Evolutionary conservation across 1,140 invertebrate genomes (phyloP).

Genomic region (Zaprionus taronus): DNA sequence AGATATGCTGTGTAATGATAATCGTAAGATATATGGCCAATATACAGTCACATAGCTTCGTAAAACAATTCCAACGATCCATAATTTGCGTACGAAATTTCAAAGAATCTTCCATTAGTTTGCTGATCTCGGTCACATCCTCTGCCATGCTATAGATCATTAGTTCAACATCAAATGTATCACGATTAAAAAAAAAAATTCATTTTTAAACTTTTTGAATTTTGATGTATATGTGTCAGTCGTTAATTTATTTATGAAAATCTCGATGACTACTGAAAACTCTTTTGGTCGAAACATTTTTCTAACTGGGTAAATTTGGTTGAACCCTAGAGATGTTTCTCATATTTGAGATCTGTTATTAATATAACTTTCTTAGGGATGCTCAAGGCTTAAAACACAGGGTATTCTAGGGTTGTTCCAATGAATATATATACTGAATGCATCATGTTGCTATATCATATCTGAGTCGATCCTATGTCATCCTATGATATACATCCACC

Average conservation of each 20-base stretch:
- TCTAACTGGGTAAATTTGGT: too few species aligned
- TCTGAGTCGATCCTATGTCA: too few species aligned
- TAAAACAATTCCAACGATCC: constrained; percentile 12
- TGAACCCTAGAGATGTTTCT: too few species aligned
- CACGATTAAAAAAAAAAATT: constrained; percentile 21
- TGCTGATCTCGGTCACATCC: constrained; percentile 32
- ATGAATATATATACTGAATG: too few species aligned
- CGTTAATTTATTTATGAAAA: not conserved
- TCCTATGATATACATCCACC: too few species aligned
- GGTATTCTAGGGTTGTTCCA: too few species aligned
- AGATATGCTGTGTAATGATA: not conserved
- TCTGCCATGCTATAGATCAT: constrained; percentile 57
- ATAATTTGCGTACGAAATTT: constrained; percentile 30
- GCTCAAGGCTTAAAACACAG: too few species aligned
- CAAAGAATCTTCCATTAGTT: constrained; percentile 23
- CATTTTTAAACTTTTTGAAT: constrained; percentile 25
- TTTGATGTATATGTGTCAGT: not conserved
- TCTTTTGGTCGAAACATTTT: too few species aligned
- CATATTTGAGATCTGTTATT: too few species aligned
- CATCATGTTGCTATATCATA: too few species aligned
- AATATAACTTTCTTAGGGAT: too few species aligned
- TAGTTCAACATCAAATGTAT: constrained; percentile 29
- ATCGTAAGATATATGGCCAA: not conserved
- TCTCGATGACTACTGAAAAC: not conserved
- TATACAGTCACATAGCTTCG: constrained; percentile 17